Conservation (phyloP, 2,797 vertebrate species). For the Centroberyx gerrardi region DNA sequence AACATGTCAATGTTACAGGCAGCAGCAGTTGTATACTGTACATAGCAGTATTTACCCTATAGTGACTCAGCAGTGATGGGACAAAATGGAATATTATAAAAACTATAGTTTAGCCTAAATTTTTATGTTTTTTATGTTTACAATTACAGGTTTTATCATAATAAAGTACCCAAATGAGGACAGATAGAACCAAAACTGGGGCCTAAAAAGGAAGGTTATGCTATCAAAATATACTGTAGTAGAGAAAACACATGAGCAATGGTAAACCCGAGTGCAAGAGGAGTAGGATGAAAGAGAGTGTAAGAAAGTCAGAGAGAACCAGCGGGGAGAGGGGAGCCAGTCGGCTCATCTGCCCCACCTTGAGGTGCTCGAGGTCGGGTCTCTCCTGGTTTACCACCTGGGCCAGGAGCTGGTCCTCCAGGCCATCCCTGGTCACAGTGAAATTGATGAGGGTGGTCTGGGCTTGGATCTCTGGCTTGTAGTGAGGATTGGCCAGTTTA, state of each 20-base stretch:
- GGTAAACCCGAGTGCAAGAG: not conserved
- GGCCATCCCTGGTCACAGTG: conserved; percentile 78
- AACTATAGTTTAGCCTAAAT: not conserved
- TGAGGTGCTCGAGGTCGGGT: conserved; percentile 81
- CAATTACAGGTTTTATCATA: too few relatives aligned
- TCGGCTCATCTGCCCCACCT: conserved; percentile 70
- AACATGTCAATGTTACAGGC: not conserved
- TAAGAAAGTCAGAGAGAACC: not conserved
- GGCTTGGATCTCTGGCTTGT: conserved; percentile 87
- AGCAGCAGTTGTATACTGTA: not conserved
- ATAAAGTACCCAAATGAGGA: too few relatives aligned
- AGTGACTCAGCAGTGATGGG: too few relatives aligned
- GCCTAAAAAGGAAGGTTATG: too few relatives aligned
- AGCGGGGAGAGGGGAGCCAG: not conserved
- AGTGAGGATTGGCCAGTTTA: conserved; percentile 85
- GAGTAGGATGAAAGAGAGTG: not conserved
- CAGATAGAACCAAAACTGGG: too few relatives aligned
- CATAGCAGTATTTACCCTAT: not conserved
- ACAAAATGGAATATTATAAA: not conserved
- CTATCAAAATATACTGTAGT: not conserved
- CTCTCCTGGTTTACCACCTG: conserved; percentile 86
- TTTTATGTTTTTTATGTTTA: too few relatives aligned
- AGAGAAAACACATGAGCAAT: not conserved
- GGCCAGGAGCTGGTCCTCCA: conserved; percentile 87
- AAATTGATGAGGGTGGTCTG: conserved; percentile 87